These are phyloP conservation scores for Ostrea edulis DNA, from an alignment of 1,140 invertebrate genomes.

Conservation along the genomic window DNA sequence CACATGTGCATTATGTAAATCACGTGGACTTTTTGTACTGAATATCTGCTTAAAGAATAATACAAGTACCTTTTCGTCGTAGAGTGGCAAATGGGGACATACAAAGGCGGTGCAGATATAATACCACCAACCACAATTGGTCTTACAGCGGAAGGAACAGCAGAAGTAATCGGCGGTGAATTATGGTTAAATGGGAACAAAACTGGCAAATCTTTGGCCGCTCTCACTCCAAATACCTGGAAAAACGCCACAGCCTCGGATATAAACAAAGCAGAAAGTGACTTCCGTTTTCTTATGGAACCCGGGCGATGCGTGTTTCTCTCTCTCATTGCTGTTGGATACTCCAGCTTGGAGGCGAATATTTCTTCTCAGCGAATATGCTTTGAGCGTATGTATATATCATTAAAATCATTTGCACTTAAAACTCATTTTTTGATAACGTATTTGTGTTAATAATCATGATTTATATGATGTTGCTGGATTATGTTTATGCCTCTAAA, in stretches of 20 bases:
- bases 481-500: too few relatives aligned
- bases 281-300: constrained; percentile 2
- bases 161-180: constrained; percentile 1
- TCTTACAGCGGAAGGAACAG: neutral
- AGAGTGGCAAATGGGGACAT: constrained; percentile 25
- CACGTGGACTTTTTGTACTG: too few relatives aligned
- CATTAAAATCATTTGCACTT: too few relatives aligned
- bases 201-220: constrained; percentile 3
- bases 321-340: neutral
- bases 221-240: neutral
- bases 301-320: constrained; percentile 15
- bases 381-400: constrained; percentile 5
- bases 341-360: neutral
- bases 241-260: neutral
- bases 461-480: too few relatives aligned
- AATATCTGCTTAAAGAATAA: neutral
- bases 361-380: neutral
- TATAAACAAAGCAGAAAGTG: neutral
- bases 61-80: too few relatives aligned
- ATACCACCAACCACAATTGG: neutral
- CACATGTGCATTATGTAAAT: too few relatives aligned
- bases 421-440: too few relatives aligned
- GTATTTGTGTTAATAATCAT: too few relatives aligned
- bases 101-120: constrained; percentile 1
- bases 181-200: constrained; percentile 32